Percentiles rank a stretch among this genome's conserved stretches.
Evolutionary conservation across 2,888 invertebrate species (phyloP).

Genomic region (Lymantria monacha): DNA sequence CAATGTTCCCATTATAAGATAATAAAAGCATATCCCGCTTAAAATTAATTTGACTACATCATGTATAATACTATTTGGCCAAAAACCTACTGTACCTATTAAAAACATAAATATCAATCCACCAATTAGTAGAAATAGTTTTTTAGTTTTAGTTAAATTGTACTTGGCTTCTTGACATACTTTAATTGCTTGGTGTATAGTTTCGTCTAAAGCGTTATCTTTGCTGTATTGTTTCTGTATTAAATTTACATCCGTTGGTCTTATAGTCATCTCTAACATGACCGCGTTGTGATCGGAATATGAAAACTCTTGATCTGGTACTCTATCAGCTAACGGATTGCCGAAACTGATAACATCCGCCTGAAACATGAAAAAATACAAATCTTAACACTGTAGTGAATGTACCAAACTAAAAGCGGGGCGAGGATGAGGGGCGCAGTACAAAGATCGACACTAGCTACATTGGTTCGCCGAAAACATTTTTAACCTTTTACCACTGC

Average conservation of each 20-base stretch:
- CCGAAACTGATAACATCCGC: constrained; percentile 76
- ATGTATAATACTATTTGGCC: constrained; percentile 71
- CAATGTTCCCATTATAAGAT: constrained; percentile 88
- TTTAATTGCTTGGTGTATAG: constrained; percentile 81
- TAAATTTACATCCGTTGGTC: constrained; percentile 27
- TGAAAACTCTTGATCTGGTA: constrained; percentile 87
- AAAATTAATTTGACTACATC: constrained; percentile 84
- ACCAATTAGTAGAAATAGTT: constrained; percentile 77
- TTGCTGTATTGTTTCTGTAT: constrained; percentile 35
- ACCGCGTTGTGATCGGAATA: constrained; percentile 97
- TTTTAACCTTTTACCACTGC: too few relatives aligned
- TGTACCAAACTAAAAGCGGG: too few relatives aligned
- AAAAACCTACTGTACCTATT: constrained; percentile 73
- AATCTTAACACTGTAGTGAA: too few relatives aligned
- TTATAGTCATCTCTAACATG: constrained; percentile 73
- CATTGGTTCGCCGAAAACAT: too few relatives aligned
- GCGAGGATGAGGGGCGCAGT: too few relatives aligned
- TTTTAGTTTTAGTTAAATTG: constrained; percentile 73
- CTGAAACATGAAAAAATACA: constrained; percentile 41
- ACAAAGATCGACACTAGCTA: too few relatives aligned
- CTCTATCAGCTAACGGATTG: constrained; percentile 87
- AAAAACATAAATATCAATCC: constrained; percentile 77
- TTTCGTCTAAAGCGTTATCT: constrained; percentile 45
- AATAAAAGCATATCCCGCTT: constrained; percentile 85
- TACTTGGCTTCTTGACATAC: constrained; percentile 82